Conservation (phyloP, 2,797 vertebrate genomes). For the Ctenopoma kingsleyae region DNA sequence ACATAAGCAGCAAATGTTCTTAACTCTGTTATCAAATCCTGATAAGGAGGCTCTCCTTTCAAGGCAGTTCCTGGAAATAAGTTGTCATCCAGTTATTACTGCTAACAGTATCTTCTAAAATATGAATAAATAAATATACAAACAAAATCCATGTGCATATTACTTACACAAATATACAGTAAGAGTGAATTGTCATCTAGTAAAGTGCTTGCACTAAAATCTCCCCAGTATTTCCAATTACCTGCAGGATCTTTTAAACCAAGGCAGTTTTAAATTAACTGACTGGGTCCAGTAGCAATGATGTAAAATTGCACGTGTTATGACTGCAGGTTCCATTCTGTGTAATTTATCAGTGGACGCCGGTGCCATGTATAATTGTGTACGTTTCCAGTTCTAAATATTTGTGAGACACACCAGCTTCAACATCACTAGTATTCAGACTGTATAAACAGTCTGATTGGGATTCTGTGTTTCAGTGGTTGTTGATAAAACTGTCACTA, state of each 20-base stretch:
- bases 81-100: neutral
- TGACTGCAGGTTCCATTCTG: neutral
- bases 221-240: neutral
- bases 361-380: neutral
- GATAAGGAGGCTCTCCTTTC: neutral
- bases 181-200: too few species aligned
- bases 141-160: too few species aligned
- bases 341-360: neutral
- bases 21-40: neutral
- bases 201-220: neutral
- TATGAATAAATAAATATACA: too few species aligned
- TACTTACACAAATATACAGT: too few species aligned
- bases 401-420: neutral
- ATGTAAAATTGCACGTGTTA: neutral
- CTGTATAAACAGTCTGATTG: neutral
- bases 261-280: neutral
- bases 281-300: neutral
- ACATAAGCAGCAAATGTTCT: neutral
- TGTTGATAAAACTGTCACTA: neutral
- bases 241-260: neutral
- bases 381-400: neutral
- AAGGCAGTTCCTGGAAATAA: neutral
- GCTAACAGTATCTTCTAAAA: too few species aligned
- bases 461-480: neutral
- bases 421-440: neutral